phyloP scores from a whole-genome alignment of 2,797 vertebrate species.

The Paguma larvata region DNA sequence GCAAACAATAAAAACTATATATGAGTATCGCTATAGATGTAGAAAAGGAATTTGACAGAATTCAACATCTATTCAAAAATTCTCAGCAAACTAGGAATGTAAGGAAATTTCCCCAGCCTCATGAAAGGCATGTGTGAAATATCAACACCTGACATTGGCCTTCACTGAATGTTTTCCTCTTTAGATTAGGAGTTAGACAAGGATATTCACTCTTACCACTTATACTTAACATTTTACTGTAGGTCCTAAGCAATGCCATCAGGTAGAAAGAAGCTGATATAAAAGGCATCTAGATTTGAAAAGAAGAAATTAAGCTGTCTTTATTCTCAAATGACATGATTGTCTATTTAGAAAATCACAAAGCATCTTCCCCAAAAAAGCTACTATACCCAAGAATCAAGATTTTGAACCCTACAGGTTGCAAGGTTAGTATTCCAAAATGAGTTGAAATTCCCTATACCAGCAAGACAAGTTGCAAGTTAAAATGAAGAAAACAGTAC shows the following conservation, averaged over 20 bases:
- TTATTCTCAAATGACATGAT: not conserved
- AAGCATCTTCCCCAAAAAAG: not conserved
- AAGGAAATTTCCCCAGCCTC: not conserved
- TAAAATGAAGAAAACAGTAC: not conserved
- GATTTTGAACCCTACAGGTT: not conserved
- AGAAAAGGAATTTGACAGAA: not conserved
- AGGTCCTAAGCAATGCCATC: not conserved
- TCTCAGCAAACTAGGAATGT: not conserved
- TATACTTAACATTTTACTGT: not conserved
- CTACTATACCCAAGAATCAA: not conserved
- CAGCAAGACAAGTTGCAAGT: not conserved
- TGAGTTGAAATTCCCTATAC: not conserved
- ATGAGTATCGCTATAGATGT: not conserved
- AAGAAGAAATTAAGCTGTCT: not conserved
- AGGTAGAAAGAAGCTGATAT: not conserved
- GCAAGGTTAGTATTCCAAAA: not conserved
- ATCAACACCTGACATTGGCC: not conserved
- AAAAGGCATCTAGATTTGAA: not conserved
- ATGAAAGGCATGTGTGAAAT: not conserved
- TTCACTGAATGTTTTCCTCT: not conserved
- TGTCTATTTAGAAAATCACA: not conserved
- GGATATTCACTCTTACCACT: not conserved
- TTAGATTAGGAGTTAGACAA: not conserved
- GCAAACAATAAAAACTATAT: not conserved
- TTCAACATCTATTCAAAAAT: not conserved